Percentiles rank a stretch among this genome's conserved stretches.
These are phyloP conservation scores for Drosophila nasuta DNA, from an alignment of 1,140 invertebrate genomes.

Conservation along the genomic window DNA sequence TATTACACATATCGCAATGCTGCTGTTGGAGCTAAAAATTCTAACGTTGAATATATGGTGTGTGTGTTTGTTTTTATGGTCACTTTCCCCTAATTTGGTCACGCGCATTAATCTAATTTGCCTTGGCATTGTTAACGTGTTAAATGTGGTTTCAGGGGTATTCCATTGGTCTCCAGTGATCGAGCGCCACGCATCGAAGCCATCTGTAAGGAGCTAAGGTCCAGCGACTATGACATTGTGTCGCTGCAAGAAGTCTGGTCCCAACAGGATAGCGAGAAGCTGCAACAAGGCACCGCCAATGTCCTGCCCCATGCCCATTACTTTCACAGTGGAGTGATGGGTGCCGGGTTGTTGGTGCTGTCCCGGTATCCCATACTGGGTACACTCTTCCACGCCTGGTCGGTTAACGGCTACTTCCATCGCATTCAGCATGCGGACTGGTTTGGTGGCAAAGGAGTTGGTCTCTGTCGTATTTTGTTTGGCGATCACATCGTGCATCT, in stretches of 20 bases:
- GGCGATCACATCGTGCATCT: conserved; percentile 90
- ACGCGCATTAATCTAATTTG: conserved; percentile 22
- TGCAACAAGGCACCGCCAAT: conserved; percentile 87
- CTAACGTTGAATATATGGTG: conserved; percentile 83
- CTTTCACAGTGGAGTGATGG: conserved; percentile 97
- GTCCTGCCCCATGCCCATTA: conserved; percentile 95
- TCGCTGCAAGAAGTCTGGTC: conserved; percentile 97
- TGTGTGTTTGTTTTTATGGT: conserved; percentile 17
- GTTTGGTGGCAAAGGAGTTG: conserved; percentile 99
- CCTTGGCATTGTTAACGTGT: conserved; percentile 19
- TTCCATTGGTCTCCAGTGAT: conserved; percentile 92
- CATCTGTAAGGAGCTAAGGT: conserved; percentile 90
- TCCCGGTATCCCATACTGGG: conserved; percentile 95
- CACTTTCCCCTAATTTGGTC: conserved; percentile 24
- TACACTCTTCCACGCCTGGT: conserved; percentile 95
- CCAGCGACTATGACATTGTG: conserved; percentile 93
- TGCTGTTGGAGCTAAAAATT: conserved; percentile 79
- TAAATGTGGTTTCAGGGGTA: conserved; percentile 88
- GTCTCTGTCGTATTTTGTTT: conserved; percentile 91
- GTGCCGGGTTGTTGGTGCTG: conserved; percentile 96
- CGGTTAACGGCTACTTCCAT: conserved; percentile 98
- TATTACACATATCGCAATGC: conserved; percentile 51
- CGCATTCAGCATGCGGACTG: conserved; percentile 98
- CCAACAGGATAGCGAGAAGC: conserved; percentile 89
- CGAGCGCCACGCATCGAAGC: conserved; percentile 91